Evolutionary conservation across 2,888 invertebrate genomes (phyloP), one percentile per base, ranked within the genome.

Genomic region (Plagodis dolabraria): DNA sequence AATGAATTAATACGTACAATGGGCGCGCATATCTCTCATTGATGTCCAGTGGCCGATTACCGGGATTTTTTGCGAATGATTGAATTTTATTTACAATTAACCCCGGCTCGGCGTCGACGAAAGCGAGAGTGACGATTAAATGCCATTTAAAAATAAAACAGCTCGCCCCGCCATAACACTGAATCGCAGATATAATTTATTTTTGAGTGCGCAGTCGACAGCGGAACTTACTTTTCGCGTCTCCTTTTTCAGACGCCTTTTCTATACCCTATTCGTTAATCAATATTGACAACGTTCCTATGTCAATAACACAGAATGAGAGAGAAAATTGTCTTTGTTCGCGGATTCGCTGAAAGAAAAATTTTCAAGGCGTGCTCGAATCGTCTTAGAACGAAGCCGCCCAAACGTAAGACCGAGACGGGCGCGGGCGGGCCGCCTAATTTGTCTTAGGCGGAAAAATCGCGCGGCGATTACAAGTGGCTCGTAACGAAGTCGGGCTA

Each of bases 371-470:
- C 85, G 84, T 80, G 70, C 71, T 73, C 76, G 59, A 77, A 80
- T 80, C 77, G 80, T 85, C 87, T 87, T 82, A 72, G 57, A 78
- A 86, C 87, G 87, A 88, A 87, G 75, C 83, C 89, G 87, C 86
- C 90, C 89, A 86, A 85, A 82, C 72, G 81, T 76, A 79, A 80
- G 79, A 71, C 67, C 59, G 72, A 69, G 78, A 72, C 77, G 79
- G 75, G 79, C 72, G 77, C 74, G 74, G 83, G 81, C 78, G 85
- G 86, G 80, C 89, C 87, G 89, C 91, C 90, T 92, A 92, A 92
- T 92, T 92, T 89, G 88, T 92, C 92, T 92, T 89, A 91, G 92
- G 90, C 91, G 91, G 91, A 92, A 92, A 92, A 92, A 92, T 91
- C 89, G 89, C 86, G 83, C 83, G 86, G 88, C 88, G 87, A 91